Evolutionary conservation across 2,113 vertebrate genomes (phyloP), one percentile per base, ranked within the genome.

Genomic region (Cacatua alba): DNA sequence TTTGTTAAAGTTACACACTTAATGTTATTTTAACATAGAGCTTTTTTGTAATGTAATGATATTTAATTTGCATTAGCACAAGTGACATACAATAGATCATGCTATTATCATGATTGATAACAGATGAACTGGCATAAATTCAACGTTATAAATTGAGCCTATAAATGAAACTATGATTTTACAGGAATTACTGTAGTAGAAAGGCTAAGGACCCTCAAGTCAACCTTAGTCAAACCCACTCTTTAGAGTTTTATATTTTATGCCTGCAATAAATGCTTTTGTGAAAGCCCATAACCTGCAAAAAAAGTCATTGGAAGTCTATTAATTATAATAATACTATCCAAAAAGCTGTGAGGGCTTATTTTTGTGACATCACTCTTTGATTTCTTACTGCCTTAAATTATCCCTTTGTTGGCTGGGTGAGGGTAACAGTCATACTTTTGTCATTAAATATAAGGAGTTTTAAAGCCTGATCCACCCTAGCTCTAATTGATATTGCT

Each of bases 391-490:
- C 98, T 96, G 98, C 97, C 96, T 98, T 98, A 98, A 98, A 98
- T 98, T 98, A 98, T 98, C 97, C 97, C 93, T 98, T 98, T 98
- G 98, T 98, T 98, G 98, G 97, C 97, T 97, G 96, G 95, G 62
- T 94, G 97, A 98, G 98, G 98, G 98, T 98, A 98, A 97, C 98
- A 98, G 98, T 98, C 98, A 96, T 94, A 98, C 97, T 98, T 98
- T 98, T 98, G 98, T 98, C 98, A 98, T 98, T 98, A 98, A 98
- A 98, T 98, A 98, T 98, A 98, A 98, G 98, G 97, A 97, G 95
- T 98, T 98, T 98, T 98, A 98, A 98, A 97, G 97, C 94, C 95
- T 97, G 97, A 98, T 98, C 98, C 98, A 98, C 97, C 97, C 98
- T 96, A 95, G 95, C 96, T 97, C 97, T 98, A 98, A 98, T 98